Evolutionary conservation across 2,113 vertebrate species (phyloP).

Genomic region (Chloropsis cyanopogon): DNA sequence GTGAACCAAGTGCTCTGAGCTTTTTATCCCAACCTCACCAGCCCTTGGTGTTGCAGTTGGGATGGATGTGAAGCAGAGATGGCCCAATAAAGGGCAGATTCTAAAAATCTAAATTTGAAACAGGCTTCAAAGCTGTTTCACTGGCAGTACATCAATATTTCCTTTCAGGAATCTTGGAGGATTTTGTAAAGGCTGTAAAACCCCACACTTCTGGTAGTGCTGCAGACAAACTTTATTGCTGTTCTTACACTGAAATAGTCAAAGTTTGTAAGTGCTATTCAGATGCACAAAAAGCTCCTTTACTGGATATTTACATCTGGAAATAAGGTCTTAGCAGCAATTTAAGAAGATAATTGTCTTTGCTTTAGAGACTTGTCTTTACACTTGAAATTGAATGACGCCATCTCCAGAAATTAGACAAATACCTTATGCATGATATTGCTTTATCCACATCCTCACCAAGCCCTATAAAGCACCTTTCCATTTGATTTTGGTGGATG

Average conservation of each 20-base stretch:
- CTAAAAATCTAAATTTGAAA: not conserved
- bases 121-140: not conserved
- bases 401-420: not conserved
- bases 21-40: not conserved
- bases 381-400: not conserved
- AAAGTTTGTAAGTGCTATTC: not conserved
- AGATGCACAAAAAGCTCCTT: not conserved
- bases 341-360: not conserved
- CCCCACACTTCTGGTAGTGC: not conserved
- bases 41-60: rapidly evolving
- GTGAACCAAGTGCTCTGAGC: not conserved
- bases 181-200: not conserved
- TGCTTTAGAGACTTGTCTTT: not conserved
- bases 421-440: not conserved
- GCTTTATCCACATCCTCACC: not conserved
- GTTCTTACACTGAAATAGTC: not conserved
- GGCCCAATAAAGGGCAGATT: not conserved
- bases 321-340: not conserved
- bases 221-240: not conserved
- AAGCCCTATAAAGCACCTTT: not conserved
- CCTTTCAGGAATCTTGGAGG: not conserved
- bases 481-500: not conserved
- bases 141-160: not conserved
- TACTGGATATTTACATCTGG: not conserved
- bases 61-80: rapidly evolving